Base-by-base conservation (phyloP, 2,797 vertebrate species). In the Fistularia commersonii region DNA sequence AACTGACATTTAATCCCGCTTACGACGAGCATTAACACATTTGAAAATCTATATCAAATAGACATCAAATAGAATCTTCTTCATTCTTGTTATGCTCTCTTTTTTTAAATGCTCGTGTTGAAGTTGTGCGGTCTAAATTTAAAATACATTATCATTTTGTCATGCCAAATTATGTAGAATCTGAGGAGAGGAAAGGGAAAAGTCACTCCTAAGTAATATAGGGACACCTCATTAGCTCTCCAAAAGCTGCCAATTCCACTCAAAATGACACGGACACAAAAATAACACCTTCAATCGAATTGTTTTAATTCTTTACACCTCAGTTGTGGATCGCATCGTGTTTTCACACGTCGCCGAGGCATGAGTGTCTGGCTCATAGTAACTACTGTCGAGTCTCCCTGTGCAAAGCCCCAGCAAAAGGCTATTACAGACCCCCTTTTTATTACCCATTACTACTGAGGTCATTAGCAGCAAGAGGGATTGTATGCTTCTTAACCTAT, bases 391-490 rank as follows among this genome's bases (percentile, higher is more conserved):
- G 85, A 90, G 66, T 65, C 78, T 59, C 78, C 76, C 61, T 51
- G 88, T 89, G 89, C 75, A 86, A 87, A 85, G 89, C 79, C 86
- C 85, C 87, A 86, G 90, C 61, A 75, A 90, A 90, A 92, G 90
- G 87, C 94, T 91, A 93, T 97, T 95, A 96, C 85, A 92, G 89
- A 76, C 88, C 91, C 85, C 90, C 91, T 90, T 91, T 97, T 98
- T 97, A 98, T 95, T 97, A 94, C 92, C 93, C 94, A 95, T 97
- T 96, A 96, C 94, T 92, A 94, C 90, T 82, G 93, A 96, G 95
- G 95, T 98, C 95, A 97, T 98, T 98, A 98, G 93, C 93, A 86
- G 92, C 90, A 90, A 95, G 95, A 97, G 90, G 95, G 94, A 97
- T 95, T 93, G 95, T 92, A 89, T 90, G 82, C 90, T 93, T 95